phyloP scores from a whole-genome alignment of 2,113 vertebrate genomes.

The Pycnonotus jocosus region DNA sequence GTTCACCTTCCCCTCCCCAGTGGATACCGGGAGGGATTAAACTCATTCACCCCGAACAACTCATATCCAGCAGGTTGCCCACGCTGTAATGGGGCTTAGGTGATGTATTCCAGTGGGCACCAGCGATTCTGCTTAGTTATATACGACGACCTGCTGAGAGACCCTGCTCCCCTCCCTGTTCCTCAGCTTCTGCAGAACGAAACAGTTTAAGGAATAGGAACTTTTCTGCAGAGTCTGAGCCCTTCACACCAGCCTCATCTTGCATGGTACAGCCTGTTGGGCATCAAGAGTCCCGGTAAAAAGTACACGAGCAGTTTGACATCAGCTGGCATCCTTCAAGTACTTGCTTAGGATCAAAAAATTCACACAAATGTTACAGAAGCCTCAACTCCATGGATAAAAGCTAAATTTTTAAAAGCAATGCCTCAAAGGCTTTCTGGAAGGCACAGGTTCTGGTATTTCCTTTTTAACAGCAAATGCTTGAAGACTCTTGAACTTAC shows the following conservation, averaged over 20 bases:
- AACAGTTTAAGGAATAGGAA: not conserved
- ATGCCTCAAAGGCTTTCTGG: not conserved
- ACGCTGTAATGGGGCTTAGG: too few species aligned
- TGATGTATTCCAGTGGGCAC: not conserved
- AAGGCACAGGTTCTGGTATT: not conserved
- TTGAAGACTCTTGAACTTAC: not conserved
- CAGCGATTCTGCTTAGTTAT: not conserved
- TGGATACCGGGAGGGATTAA: not conserved
- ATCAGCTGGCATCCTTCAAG: not conserved
- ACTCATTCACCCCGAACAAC: not conserved
- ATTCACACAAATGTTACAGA: not conserved
- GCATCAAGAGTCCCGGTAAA: accelerated
- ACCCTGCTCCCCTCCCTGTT: not conserved
- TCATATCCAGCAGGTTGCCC: not conserved
- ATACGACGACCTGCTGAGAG: accelerated
- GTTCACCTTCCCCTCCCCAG: too few species aligned
- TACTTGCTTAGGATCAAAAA: not conserved
- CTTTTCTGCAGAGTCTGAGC: not conserved
- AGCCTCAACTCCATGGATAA: not conserved
- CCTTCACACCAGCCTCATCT: not conserved
- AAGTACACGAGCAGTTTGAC: not conserved
- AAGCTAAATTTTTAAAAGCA: not conserved
- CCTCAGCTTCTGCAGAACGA: not conserved
- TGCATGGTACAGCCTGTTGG: not conserved
- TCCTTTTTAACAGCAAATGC: not conserved